phyloP scores from a whole-genome alignment of 2,113 vertebrate species.

The Otocyon megalotis region DNA sequence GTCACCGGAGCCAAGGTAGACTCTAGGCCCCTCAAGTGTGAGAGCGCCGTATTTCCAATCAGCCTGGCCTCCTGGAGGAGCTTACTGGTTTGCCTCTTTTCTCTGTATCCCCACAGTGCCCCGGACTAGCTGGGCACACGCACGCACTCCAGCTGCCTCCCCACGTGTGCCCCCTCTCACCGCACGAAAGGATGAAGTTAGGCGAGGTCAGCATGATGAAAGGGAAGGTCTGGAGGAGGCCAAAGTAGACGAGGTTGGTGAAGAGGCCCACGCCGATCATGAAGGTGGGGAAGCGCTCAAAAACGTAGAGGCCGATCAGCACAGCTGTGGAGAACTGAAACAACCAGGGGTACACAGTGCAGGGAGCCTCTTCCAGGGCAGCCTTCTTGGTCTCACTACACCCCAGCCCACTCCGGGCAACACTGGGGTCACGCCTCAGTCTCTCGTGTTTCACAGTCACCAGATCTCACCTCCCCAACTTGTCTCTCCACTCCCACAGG shows the following conservation, averaged over 20 bases:
- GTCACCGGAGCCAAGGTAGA: neutral
- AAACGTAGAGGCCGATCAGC: slow-evolving; percentile 93
- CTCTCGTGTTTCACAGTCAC: neutral
- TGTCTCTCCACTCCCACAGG: neutral
- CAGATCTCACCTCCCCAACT: neutral
- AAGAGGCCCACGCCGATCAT: slow-evolving; percentile 96
- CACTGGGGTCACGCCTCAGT: neutral
- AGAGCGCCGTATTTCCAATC: neutral
- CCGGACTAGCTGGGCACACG: neutral
- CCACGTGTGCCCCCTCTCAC: slow-evolving; percentile 85
- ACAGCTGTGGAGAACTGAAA: slow-evolving; percentile 96
- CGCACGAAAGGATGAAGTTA: slow-evolving; percentile 97
- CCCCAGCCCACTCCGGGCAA: neutral
- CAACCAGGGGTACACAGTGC: neutral
- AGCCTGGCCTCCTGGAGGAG: neutral
- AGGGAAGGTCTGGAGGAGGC: slow-evolving; percentile 95
- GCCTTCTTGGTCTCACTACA: neutral
- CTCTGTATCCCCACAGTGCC: neutral
- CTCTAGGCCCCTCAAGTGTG: neutral
- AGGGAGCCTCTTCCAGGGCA: neutral
- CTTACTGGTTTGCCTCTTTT: neutral
- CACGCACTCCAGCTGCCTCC: neutral
- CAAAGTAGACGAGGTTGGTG: slow-evolving; percentile 97
- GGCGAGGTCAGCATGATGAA: slow-evolving; percentile 97
- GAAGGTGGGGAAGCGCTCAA: slow-evolving; percentile 93